Conservation (phyloP, 1,140 invertebrate genomes). For the Listronotus oregonensis region DNA sequence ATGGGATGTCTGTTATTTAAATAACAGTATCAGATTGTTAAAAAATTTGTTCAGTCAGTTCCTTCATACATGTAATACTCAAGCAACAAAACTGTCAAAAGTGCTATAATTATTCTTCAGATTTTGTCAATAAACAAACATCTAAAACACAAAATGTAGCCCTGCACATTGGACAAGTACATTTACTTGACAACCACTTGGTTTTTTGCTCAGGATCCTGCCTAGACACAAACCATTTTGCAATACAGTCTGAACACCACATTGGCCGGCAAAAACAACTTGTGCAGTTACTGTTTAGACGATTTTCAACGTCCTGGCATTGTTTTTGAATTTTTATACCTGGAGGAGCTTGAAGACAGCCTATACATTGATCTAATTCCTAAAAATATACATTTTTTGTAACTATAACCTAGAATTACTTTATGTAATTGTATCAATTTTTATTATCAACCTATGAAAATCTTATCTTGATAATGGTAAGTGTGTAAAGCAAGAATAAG, state of each 20-base stretch:
- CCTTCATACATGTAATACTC: no score
- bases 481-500: no score
- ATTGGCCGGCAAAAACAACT: constrained; percentile 79
- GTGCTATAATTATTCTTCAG: neutral
- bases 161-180: constrained; percentile 87
- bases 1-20: no score
- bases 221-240: constrained; percentile 86
- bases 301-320: constrained; percentile 59
- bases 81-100: neutral
- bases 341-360: constrained; percentile 80
- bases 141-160: constrained; percentile 86
- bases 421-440: no score
- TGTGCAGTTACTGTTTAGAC: constrained; percentile 55
- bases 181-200: constrained; percentile 83
- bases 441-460: no score
- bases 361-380: constrained; percentile 83
- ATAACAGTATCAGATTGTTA: no score
- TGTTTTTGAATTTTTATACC: constrained; percentile 81
- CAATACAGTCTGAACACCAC: constrained; percentile 88
- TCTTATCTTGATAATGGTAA: no score
- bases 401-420: no score
- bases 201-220: constrained; percentile 76
- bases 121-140: constrained; percentile 61
- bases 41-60: no score
- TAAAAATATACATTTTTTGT: constrained; percentile 52